Evolutionary conservation across 2,888 invertebrate genomes (phyloP), one percentile per base, ranked within the genome.

Genomic region (Germaria angustata): DNA sequence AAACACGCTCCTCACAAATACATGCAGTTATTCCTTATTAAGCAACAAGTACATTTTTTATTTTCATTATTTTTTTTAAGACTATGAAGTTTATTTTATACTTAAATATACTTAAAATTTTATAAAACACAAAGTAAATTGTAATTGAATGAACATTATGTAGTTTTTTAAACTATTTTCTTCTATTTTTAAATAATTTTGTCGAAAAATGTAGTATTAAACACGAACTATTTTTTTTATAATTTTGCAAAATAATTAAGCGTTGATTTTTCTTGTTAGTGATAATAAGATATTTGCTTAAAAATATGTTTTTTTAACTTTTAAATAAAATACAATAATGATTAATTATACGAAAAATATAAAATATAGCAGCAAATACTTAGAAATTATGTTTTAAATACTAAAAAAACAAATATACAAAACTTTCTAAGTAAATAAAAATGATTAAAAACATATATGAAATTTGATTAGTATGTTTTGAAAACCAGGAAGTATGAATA

Each of bases 381-480:
- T 61, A 49, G n/a, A 22, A 69, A 69, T 77, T 59, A 59, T 53
- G 44, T 72, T 81, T 72, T 77, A 65, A 59, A 72, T 72, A 68
- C 46, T 46, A 32, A 34, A 57, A 4, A 77, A 15, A 55, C 4
- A 22, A 66, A 20, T 49, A 57, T 39, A 79, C 36, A 72, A 22
- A 69, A 69, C 55, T 59, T 84, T 75, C 76, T 71, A 72, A 63
- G 36, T 44, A 51, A 72, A 63, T 75, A 53, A 51, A 28, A 78
- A 51, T 59, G 1, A 61, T 51, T 41, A 55, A 75, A 82, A 80
- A 69, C 41, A 59, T 53, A 65, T 81, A 76, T 73, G 71, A 71
- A 80, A 71, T 83, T 84, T 80, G 75, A 71, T 82, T 68, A 81
- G 72, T 84, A 82, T 75, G 82, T 53, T 68, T 76, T 32, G 46